Conservation (phyloP, 2,113 vertebrate genomes). For the Oncorhynchus tshawytscha region DNA sequence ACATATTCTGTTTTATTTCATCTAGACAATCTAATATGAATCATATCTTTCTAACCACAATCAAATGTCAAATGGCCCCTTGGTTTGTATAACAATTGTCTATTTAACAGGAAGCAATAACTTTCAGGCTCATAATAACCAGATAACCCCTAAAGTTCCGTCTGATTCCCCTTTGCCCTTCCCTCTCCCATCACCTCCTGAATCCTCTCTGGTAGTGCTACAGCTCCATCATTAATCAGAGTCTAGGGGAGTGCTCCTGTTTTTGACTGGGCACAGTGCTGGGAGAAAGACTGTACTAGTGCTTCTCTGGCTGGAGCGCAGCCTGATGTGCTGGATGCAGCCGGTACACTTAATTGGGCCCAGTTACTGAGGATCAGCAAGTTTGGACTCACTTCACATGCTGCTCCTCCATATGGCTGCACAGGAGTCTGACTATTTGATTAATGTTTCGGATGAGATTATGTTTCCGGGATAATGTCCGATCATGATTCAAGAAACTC, state of each 20-base stretch:
- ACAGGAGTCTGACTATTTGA: slow-evolving; percentile 92
- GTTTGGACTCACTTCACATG: slow-evolving; percentile 90
- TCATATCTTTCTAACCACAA: not conserved
- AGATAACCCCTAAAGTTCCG: not conserved
- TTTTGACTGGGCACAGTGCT: slow-evolving; percentile 84
- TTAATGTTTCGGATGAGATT: slow-evolving; percentile 84
- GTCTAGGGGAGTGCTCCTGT: slow-evolving; percentile 84
- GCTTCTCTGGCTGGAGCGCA: slow-evolving; percentile 77
- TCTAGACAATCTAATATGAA: no score
- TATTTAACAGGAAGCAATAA: not conserved
- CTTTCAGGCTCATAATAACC: not conserved
- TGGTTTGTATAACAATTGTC: not conserved
- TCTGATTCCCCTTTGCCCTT: slow-evolving; percentile 38
- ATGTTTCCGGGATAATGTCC: slow-evolving; percentile 47
- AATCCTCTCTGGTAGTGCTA: slow-evolving; percentile 83
- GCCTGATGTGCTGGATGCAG: slow-evolving; percentile 89
- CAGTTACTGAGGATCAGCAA: slow-evolving; percentile 96
- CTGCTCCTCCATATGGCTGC: slow-evolving; percentile 96
- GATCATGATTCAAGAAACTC: slow-evolving; percentile 46
- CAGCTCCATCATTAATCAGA: slow-evolving; percentile 88
- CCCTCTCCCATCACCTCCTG: slow-evolving; percentile 78
- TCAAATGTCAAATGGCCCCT: not conserved
- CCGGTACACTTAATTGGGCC: slow-evolving; percentile 93
- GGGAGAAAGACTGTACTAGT: slow-evolving; percentile 84
- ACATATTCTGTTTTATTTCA: not conserved